Evolutionary conservation across 2,113 vertebrate genomes (phyloP), one percentile per base, ranked within the genome.

Genomic region (Scortum barcoo): DNA sequence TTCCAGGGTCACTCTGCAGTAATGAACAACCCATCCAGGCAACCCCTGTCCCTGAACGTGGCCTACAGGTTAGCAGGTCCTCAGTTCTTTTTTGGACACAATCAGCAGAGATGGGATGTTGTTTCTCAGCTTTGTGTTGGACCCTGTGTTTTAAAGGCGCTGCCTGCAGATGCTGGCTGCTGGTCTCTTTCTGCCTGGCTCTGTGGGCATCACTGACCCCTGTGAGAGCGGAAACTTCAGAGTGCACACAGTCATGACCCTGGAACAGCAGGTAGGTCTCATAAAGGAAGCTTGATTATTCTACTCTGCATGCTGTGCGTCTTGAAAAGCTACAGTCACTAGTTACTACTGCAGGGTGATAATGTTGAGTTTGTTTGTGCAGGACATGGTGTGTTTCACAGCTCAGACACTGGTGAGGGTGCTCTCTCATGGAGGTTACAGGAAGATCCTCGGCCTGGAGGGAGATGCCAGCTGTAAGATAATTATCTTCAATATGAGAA

Each of bases 311-410:
- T 44, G 61, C n/a, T 40, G 1, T 0, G 13, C 26, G 0, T 26
- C 12, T 30, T 7, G 14, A n/a, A 33, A 48, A 62, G 36, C 38
- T 22, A 1, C 38, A 36, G 10, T 38, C n/a, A 5, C 33, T 13
- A 19, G 1, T 61, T 6, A 42, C 22, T 26, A 38, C 22, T 42
- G 12, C 12, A 5, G 22, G 16, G 60, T 50, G 40, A 11, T 58
- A 9, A 61, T 26, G 5, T 24, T 30, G 1, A 2, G 9, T 51
- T 16, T 83, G 13, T 69, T 33, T 86, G 51, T 91, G 2, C 80
- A 99, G 97, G 98, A 99, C 91, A 98, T 97, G 97, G 98, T 99
- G 69, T 99, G 98, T 73, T 99, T 98, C 91, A 99, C 98, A 0
- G 97, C 98, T 0, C 98, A 99, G 95, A 98, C 98, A 0, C 92